phyloP scores from a whole-genome alignment of 2,797 vertebrate genomes.

The Hippopotamyrus pictus region DNA sequence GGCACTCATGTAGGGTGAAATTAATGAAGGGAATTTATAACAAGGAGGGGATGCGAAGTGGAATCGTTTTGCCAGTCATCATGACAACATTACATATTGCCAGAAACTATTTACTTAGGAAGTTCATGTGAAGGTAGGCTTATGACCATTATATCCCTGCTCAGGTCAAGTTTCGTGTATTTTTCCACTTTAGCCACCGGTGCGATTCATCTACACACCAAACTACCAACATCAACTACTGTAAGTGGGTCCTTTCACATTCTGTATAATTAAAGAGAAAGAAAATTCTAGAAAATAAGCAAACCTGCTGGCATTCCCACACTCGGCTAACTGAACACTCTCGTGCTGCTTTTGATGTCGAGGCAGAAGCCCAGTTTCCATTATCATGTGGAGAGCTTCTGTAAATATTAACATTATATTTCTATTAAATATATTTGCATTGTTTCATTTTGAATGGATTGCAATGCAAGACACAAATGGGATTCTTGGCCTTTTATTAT shows the following conservation, averaged over 20 bases:
- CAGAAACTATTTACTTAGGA: not conserved
- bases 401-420: conserved; percentile 2
- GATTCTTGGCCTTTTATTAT: not conserved
- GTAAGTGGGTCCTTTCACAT: not conserved
- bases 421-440: not conserved
- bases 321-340: not conserved
- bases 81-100: not conserved
- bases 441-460: not conserved
- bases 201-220: not conserved
- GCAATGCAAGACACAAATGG: not conserved
- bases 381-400: not conserved
- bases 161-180: not conserved
- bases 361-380: not conserved
- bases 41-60: not conserved
- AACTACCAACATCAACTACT: not conserved
- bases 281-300: not conserved
- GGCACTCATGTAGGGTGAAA: not conserved
- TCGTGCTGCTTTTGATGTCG: not conserved
- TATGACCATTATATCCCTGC: not conserved
- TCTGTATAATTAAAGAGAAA: not conserved
- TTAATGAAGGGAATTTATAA: not conserved
- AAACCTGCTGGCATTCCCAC: not conserved
- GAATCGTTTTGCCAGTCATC: not conserved
- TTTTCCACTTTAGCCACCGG: not conserved
- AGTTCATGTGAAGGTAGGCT: not conserved